Evolutionary conservation across 2,888 invertebrate genomes (phyloP).

Genomic region (Diabrotica balteata): DNA sequence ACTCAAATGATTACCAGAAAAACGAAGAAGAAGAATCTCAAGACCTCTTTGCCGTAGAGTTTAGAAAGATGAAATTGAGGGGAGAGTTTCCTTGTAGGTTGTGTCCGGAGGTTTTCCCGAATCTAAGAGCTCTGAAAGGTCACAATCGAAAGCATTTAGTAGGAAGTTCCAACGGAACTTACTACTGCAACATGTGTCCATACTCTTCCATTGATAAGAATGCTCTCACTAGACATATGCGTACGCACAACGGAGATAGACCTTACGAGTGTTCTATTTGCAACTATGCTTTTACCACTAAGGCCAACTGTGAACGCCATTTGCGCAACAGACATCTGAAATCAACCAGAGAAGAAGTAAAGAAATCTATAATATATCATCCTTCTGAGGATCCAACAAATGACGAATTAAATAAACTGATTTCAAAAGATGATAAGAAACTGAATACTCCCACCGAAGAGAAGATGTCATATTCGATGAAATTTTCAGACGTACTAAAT

Average conservation of each 20-base stretch:
- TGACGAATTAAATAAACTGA: conserved; percentile 70
- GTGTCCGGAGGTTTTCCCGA: conserved; percentile 88
- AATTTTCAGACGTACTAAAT: conserved; percentile 39
- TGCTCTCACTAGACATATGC: conserved; percentile 88
- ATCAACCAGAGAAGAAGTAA: conserved; percentile 85
- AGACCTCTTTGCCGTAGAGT: conserved; percentile 83
- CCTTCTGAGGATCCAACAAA: conserved; percentile 85
- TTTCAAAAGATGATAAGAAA: conserved; percentile 64
- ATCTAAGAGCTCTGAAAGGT: conserved; percentile 87
- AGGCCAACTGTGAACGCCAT: conserved; percentile 96
- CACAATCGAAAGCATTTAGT: conserved; percentile 87
- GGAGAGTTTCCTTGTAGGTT: conserved; percentile 90
- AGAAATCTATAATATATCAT: conserved; percentile 86
- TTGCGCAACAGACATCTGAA: conserved; percentile 90
- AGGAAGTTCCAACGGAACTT: conserved; percentile 77
- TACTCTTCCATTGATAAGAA: conserved; percentile 90
- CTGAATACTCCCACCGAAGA: conserved; percentile 53
- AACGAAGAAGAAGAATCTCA: conserved; percentile 77
- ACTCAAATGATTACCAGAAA: conserved; percentile 48
- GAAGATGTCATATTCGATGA: conserved; percentile 53
- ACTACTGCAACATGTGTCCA: conserved; percentile 92
- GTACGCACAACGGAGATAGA: conserved; percentile 93
- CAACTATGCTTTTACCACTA: conserved; percentile 95
- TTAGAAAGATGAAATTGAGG: conserved; percentile 86
- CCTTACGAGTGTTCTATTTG: conserved; percentile 96